A percentile compares a stretch with the other conserved stretches of the same genome.
These are phyloP conservation scores for Colletes collaris DNA, from an alignment of 2,888 invertebrate genomes.

Conservation along the genomic window DNA sequence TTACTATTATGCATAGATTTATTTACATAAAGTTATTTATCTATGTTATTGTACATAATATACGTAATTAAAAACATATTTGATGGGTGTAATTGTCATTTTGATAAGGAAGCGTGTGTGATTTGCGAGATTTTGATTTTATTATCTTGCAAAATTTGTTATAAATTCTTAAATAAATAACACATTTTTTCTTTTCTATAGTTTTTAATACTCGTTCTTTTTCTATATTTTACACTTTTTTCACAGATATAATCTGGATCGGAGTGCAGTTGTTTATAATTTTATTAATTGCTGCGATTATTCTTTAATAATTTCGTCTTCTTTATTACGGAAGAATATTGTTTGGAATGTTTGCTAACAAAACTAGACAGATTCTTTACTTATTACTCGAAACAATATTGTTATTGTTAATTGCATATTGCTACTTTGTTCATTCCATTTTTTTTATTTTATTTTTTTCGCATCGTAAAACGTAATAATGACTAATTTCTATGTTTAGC, in stretches of 20 bases:
- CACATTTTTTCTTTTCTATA: constrained; percentile 21
- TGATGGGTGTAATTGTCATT: constrained; percentile 66
- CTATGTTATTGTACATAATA: constrained; percentile 73
- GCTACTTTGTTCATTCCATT: constrained; percentile 1
- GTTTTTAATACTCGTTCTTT: constrained; percentile 2
- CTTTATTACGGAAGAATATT: constrained; percentile 1
- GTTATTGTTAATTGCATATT: constrained; percentile 6
- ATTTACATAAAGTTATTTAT: constrained; percentile 69
- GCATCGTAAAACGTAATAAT: not conserved
- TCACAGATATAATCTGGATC: constrained; percentile 2
- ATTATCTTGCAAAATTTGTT: constrained; percentile 49
- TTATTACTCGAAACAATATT: constrained; percentile 28
- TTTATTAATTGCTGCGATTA: constrained; percentile 26
- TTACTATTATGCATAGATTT: constrained; percentile 69
- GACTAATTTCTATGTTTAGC: constrained; percentile 3
- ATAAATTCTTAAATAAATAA: constrained; percentile 24
- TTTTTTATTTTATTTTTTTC: not conserved
- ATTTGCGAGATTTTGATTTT: constrained; percentile 42
- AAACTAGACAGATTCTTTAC: not conserved
- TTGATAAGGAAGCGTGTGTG: constrained; percentile 49
- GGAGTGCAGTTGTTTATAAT: constrained; percentile 5
- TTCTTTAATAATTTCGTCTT: constrained; percentile 8
- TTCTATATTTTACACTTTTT: not conserved
- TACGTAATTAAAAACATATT: constrained; percentile 67
- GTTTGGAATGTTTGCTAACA: constrained; percentile 25